Percentiles rank a stretch among this genome's conserved stretches.
These are phyloP conservation scores for Callipepla californica DNA, from an alignment of 2,113 vertebrate species.

Conservation along the genomic window DNA sequence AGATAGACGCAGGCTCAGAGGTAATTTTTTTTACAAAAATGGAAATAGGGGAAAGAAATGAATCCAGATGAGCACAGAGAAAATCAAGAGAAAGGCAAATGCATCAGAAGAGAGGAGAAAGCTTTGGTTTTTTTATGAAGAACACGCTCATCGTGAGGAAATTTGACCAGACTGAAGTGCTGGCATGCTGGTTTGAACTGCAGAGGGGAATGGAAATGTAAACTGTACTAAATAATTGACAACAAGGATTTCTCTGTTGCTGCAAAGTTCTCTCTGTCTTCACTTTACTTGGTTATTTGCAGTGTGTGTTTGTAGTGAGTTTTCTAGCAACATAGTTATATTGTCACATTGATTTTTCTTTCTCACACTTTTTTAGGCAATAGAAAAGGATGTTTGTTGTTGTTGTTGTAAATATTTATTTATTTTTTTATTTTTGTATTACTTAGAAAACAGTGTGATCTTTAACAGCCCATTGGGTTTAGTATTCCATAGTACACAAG, in stretches of 20 bases:
- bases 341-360: conserved; percentile 55
- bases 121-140: not conserved
- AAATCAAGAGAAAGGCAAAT: not conserved
- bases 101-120: not conserved
- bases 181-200: not conserved
- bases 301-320: not conserved
- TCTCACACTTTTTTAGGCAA: not conserved
- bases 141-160: not conserved
- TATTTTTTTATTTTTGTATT: not conserved
- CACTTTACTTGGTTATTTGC: conserved; percentile 18
- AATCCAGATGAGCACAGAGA: not conserved
- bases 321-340: conserved; percentile 32
- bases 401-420: too few relatives aligned
- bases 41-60: not conserved
- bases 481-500: not conserved
- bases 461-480: conserved; percentile 10
- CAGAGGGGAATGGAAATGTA: not conserved
- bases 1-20: not conserved
- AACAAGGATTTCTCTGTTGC: not conserved
- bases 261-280: not conserved
- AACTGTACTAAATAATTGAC: not conserved
- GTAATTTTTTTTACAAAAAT: not conserved
- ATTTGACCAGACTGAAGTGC: not conserved
- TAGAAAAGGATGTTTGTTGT: not conserved
- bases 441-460: not conserved